Evolutionary conservation across 2,113 vertebrate species (phyloP).

Genomic region (Okapia johnstoni): DNA sequence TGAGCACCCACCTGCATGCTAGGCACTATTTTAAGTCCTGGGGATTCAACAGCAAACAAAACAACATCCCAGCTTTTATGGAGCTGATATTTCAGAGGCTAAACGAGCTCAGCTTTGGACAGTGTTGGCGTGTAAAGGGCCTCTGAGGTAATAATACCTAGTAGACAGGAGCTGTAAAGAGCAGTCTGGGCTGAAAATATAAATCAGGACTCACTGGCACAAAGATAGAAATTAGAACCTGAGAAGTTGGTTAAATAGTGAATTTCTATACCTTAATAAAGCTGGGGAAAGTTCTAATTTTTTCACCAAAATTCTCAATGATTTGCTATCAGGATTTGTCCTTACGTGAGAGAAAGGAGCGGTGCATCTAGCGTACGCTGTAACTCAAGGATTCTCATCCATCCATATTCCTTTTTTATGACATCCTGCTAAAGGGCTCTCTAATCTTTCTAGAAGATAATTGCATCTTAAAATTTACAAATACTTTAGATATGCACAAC

Average conservation of each 20-base stretch:
- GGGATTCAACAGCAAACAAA: background rate
- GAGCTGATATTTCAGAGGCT: background rate
- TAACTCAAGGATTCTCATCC: background rate
- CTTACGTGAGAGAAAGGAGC: background rate
- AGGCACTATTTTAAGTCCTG: background rate
- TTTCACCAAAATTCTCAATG: background rate
- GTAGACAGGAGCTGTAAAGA: background rate
- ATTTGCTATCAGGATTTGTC: background rate
- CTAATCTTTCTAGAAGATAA: slow-evolving; percentile 21
- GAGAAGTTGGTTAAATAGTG: slow-evolving; percentile 4
- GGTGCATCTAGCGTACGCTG: background rate
- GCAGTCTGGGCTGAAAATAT: background rate
- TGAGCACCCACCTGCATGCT: background rate
- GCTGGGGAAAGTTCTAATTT: background rate
- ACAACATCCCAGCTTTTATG: background rate
- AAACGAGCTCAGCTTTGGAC: background rate
- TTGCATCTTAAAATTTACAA: background rate
- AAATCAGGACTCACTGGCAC: background rate
- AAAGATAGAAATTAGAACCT: background rate
- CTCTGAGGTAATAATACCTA: background rate
- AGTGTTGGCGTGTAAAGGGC: background rate
- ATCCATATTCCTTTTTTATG: background rate
- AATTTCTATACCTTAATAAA: background rate
- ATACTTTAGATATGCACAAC: background rate
- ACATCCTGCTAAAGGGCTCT: background rate